A percentile compares a stretch with the other conserved stretches of the same genome.
These are phyloP conservation scores for Cyphomyrus discorhynchus DNA, from an alignment of 2,113 vertebrate species.

Conservation along the genomic window DNA sequence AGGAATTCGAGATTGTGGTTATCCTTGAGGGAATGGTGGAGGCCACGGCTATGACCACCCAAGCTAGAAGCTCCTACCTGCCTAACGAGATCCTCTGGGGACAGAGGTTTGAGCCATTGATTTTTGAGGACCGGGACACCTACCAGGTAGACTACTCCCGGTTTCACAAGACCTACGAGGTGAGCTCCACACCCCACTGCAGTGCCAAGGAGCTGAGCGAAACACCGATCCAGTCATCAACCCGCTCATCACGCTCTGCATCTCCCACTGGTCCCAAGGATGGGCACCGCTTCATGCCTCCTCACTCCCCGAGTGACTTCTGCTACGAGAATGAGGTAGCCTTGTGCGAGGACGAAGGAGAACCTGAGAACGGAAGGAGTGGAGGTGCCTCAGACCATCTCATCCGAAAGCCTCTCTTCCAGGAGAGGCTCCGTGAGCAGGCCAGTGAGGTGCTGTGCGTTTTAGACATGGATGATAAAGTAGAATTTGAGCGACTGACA, in stretches of 20 bases:
- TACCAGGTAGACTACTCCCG: constrained; percentile 89
- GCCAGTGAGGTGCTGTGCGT: constrained; percentile 79
- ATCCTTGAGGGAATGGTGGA: constrained; percentile 95
- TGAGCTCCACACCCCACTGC: constrained; percentile 80
- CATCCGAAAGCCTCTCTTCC: constrained; percentile 38
- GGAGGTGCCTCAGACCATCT: constrained; percentile 43
- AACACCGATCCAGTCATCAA: constrained; percentile 40
- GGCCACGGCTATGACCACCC: constrained; percentile 92
- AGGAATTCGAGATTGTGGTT: constrained; percentile 91
- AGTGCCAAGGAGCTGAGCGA: constrained; percentile 73
- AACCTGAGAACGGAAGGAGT: constrained; percentile 36
- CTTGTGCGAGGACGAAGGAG: constrained; percentile 76
- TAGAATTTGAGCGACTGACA: constrained; percentile 76
- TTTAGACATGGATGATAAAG: constrained; percentile 80
- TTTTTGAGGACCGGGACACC: constrained; percentile 84
- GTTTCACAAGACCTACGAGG: constrained; percentile 91
- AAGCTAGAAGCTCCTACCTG: constrained; percentile 90
- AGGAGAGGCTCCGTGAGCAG: constrained; percentile 57
- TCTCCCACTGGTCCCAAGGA: constrained; percentile 40
- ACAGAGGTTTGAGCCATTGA: constrained; percentile 86
- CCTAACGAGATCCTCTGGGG: constrained; percentile 92
- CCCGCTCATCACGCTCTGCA: constrained; percentile 43
- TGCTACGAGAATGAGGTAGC: constrained; percentile 93
- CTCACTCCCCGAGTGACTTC: constrained; percentile 85
- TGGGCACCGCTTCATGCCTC: constrained; percentile 53